Base-by-base conservation (phyloP, 2,888 invertebrate genomes). In the Oscheius sp. region DNA sequence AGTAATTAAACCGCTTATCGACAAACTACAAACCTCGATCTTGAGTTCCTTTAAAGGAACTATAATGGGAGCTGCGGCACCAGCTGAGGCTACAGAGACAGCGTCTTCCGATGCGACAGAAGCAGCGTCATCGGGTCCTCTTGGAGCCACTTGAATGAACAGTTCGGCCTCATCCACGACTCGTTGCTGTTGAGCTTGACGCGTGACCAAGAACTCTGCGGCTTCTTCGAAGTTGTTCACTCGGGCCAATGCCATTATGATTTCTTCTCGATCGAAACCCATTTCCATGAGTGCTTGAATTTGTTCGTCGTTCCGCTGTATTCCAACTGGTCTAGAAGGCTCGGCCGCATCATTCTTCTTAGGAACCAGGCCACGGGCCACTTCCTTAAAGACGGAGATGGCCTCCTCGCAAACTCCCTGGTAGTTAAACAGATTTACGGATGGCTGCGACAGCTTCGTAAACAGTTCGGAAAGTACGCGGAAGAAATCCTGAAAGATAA, bases 241-340 rank as follows among this genome's bases (percentile, higher is more conserved):
- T 0, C 60, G 57, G 1, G 73, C 60, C 21, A 86, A 76, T 7
- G 86, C 86, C 33, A 79, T 73, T 0, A 75, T 62, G 9, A 81
- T 82, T 42, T 78, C 76, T 2, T 79, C 77, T 32, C 85, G 78
- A 2, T 78, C 77, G 75, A 85, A 86, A 63, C 86, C 86, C 78
- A 86, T 79, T 21, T 86, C 86, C 76, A 84, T 77, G 47, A 84
- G 76, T 2, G 37, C n/a, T 47, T 75, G 33, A n/a, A 68, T 37
- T 2, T 53, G 9, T 1, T 68, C 68, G 21, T 68, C 68, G 29
- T 68, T 53, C 7, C n/a, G 53, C 10, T 33, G 58, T 11, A n/a
- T 58, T 58, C 32, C 58, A 32, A 58, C 32, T n/a, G 58, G 33
- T 58, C 21, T 58, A 2, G 58, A 32, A 7, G 21, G 33, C 29